Base-by-base conservation (phyloP, 2,113 vertebrate species). In the Emydura subglobosa region DNA sequence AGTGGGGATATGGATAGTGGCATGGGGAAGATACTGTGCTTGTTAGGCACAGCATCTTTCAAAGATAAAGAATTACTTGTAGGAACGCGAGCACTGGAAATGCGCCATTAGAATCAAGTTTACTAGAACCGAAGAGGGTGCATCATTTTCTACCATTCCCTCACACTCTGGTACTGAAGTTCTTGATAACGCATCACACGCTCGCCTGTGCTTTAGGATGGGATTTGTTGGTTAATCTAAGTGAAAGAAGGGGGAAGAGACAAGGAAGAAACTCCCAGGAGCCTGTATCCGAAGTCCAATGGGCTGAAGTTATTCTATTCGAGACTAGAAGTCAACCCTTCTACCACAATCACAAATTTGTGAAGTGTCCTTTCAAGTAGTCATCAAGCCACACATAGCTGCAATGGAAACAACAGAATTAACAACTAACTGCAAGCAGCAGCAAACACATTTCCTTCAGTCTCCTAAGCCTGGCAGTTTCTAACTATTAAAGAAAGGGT, bases 41-140 rank as follows among this genome's bases (percentile, higher is more conserved):
- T 2, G 10, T 57, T 0, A 47, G 39, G 39, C 21, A 29, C 7
- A 53, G 27, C 12, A 12, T 78, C 53, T 51, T 65, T 5, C 59
- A 2, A 42, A 82, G 44, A 59, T 39, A 7, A 53, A 31, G 0
- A 1, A 5, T 8, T 47, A 7, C 25, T 9, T 8, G 7, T 3
- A 31, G 34, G 29, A n/a, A 50, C 27, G 84, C 2, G 42, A 22
- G 4, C 5, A 7, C 54, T 87, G 74, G 65, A 79, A 83, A 47
- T 0, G 4, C n/a, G n/a, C 1, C 68, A 19, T 42, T 0, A 65
- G 79, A 29, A 90, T 12, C 47, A 5, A 0, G 0, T 1, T 79
- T 6, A 55, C 9, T 13, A 2, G 19, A 10, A 5, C 25, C 0
- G 55, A 44, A 7, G 50, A 47, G 47, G 68, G 24, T 2, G 1